Base-by-base conservation (phyloP, 2,797 vertebrate genomes). In the Diplodus sargus region DNA sequence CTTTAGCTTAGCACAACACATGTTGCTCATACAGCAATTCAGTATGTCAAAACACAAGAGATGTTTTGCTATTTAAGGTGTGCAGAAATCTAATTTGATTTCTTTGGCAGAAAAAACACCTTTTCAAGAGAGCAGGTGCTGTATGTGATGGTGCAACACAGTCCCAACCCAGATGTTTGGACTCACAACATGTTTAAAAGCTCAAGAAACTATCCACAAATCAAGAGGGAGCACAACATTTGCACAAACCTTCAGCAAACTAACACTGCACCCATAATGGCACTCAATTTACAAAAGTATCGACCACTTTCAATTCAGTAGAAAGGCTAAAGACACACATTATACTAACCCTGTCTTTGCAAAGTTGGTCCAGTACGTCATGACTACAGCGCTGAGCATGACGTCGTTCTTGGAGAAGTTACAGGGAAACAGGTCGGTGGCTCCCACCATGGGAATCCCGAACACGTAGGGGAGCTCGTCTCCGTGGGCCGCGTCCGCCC, bases 291-390 rank as follows among this genome's bases (percentile, higher is more conserved):
- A n/a, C n/a, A n/a, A n/a, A n/a, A n/a, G n/a, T n/a, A n/a, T n/a
- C n/a, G n/a, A n/a, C n/a, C n/a, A n/a, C n/a, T n/a, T n/a, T n/a
- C n/a, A n/a, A n/a, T n/a, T n/a, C n/a, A n/a, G n/a, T n/a, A n/a
- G n/a, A n/a, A n/a, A n/a, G n/a, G n/a, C n/a, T n/a, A n/a, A n/a
- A n/a, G n/a, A n/a, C n/a, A n/a, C n/a, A n/a, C n/a, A n/a, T 34
- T 34, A 57, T 51, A 90, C 92, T 90, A 13, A 98, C 97, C 97
- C 97, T 0, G 96, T 97, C 94, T 99, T 99, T 87, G 97, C 97
- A 45, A 98, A 99, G 94, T 98, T 99, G 94, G 97, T 99, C 97
- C 97, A 99, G 94, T 99, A 99, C 49, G 97, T 98, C 97, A 98
- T 98, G 87, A 99, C 97, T 7, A 99, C 97, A 0, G 97, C 97